Evolutionary conservation across 1,140 invertebrate genomes (phyloP), one percentile per base, ranked within the genome.

Genomic region (Cydia pomonella): DNA sequence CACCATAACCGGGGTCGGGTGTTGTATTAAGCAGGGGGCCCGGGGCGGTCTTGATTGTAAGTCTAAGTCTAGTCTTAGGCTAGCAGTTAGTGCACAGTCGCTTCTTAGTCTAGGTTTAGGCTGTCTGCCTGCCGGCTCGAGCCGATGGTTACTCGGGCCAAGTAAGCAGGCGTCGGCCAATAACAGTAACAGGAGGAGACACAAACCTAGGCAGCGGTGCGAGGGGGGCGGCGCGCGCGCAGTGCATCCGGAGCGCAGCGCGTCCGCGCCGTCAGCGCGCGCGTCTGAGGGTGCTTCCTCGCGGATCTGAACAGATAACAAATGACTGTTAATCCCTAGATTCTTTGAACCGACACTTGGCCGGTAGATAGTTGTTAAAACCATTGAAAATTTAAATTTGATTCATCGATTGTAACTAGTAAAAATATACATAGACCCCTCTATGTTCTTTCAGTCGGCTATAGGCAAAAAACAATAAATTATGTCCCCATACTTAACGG

Each of bases 201-300:
- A 92, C 91, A 91, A 91, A 92, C 91, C 91, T 92, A 91, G 72
- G 80, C 89, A 92, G 66, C 77, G 85, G 73, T 84, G 87, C 2
- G 86, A 82, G 7, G 86, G 75, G 41, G 84, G 80, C 0, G 84
- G 74, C 13, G 85, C 82, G 63, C 75, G 78, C 9, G 85, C 83
- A 0, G 82, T 47, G 79, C 90, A 91, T 0, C 89, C 90, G 62
- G 80, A 86, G 12, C 41, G 18, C 69, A 76, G 78, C 4, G 82
- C 75, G 77, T 79, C 84, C 29, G 82, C 80, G 9, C 79, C 73
- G n/a, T 79, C 79, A 62, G 53, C 72, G 27, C 73, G 77, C n/a
- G 78, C 2, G 63, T 74, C 75, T 18, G 63, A 33, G 69, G 73
- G 53, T 21, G 79, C 76, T 64, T 92, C 90, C 73, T 92, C 90